These are phyloP conservation scores for Melanerpes aurifrons DNA, from an alignment of 2,113 vertebrate genomes.

Conservation along the genomic window DNA sequence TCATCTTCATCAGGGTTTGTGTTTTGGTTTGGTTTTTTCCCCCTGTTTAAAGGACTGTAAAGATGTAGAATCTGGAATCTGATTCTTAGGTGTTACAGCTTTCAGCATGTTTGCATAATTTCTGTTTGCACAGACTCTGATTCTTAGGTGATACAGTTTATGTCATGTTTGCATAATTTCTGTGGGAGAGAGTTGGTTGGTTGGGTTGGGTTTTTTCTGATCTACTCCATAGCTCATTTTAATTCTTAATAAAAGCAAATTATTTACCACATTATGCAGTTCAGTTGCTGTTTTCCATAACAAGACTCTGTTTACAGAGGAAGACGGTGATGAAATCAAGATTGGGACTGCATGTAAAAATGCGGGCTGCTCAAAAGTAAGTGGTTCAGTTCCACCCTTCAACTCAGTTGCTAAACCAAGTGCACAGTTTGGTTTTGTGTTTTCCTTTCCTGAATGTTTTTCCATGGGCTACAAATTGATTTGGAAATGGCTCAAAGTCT, in stretches of 20 bases:
- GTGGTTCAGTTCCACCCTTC: not conserved
- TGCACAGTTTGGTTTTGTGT: not conserved
- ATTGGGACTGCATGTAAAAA: slow-evolving; percentile 93
- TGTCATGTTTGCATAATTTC: not conserved
- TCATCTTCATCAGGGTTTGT: not conserved
- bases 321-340: slow-evolving; percentile 90
- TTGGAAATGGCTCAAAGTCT: not conserved
- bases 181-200: not conserved
- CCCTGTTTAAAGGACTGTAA: not conserved
- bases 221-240: not conserved
- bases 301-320: slow-evolving; percentile 78
- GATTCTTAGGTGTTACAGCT: not conserved
- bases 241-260: not conserved
- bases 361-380: slow-evolving; percentile 91
- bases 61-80: not conserved
- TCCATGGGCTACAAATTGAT: not conserved
- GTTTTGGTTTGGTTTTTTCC: not conserved
- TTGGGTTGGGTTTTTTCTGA: not conserved
- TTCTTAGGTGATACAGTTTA: not conserved
- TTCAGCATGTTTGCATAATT: not conserved
- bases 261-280: not conserved
- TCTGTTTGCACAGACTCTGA: not conserved
- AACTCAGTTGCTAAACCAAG: not conserved
- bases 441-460: not conserved
- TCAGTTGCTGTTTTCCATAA: not conserved